Percentiles rank a stretch among this genome's conserved stretches.
phyloP scores from a whole-genome alignment of 2,888 invertebrate genomes.

The Leptopilina drosophilae region DNA sequence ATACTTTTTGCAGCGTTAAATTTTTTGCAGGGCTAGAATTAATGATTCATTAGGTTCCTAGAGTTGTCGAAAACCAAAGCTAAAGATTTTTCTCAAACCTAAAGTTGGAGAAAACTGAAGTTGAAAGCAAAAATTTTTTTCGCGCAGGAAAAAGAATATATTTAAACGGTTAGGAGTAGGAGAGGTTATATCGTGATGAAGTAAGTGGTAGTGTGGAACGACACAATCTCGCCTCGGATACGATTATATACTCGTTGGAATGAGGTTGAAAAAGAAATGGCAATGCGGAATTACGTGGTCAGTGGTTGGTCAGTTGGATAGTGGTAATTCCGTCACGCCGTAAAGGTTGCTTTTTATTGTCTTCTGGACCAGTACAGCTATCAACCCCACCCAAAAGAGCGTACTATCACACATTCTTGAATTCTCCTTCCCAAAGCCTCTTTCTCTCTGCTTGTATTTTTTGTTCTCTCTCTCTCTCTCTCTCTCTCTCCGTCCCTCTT shows the following conservation, averaged over 20 bases:
- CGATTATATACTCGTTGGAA: slow-evolving; percentile 66
- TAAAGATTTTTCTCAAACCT: no score
- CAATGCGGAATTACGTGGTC: slow-evolving; percentile 46
- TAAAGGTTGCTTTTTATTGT: slow-evolving; percentile 74
- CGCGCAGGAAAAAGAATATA: neutral
- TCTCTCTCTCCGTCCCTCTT: slow-evolving; percentile 39
- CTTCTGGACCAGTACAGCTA: slow-evolving; percentile 56
- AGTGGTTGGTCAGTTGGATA: slow-evolving; percentile 64
- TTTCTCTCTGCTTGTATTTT: slow-evolving; percentile 3
- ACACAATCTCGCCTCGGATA: slow-evolving; percentile 61
- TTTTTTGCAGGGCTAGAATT: no score
- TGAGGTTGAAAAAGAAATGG: slow-evolving; percentile 55
- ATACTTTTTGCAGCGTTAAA: no score
- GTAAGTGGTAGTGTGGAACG: slow-evolving; percentile 49
- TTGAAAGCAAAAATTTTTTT: no score
- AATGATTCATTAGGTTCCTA: no score
- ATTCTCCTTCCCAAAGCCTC: slow-evolving; percentile 4
- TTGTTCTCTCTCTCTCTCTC: slow-evolving; percentile 25
- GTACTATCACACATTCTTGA: slow-evolving; percentile 32
- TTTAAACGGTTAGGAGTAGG: neutral
- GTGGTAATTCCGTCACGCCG: slow-evolving; percentile 72
- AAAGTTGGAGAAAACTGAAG: no score
- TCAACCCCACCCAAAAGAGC: slow-evolving; percentile 47
- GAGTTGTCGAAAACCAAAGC: no score
- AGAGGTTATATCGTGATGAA: slow-evolving; percentile 5